Evolutionary conservation across 2,113 vertebrate species (phyloP), one percentile per base, ranked within the genome.

Genomic region (human (Homo sapiens)): DNA sequence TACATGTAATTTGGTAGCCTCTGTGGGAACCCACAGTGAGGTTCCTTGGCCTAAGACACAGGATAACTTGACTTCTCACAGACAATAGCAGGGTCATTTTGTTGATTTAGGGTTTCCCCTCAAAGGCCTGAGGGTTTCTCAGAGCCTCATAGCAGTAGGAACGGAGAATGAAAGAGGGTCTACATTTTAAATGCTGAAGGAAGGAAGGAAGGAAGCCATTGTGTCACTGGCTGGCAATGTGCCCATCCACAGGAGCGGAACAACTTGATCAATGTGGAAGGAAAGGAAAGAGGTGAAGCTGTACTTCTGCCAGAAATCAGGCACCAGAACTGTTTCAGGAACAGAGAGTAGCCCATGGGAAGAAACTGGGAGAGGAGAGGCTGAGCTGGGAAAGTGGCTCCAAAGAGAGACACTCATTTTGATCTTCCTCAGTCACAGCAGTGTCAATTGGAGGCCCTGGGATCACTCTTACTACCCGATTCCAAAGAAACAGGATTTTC

Each of bases 151-250:
- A 22, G 30, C 6, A 9, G 14, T 38, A 43, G 16, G 11, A 35
- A 2, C 43, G 43, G 85, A 87, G 55, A 83, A 32, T 57, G 43
- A 78, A 38, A 52, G 18, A 13, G 13, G 38, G 52, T 52, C 23
- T 93, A 16, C 35, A 17, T 90, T 90, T 95, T 87, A 82, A 75
- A 61, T 45, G 68, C 1, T 20, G 75, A 43, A 83, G 27, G 27
- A 68, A n/a, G 12, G 14, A 45, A 50, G 75, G 64, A 68, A n/a
- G 7, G 13, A 43, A 88, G 64, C 85, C 11, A 9, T 64, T 57
- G 27, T 83, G 59, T 75, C 40, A 64, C 17, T 82, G 48, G 32
- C 30, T 1, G 4, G 9, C 52, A 32, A 35, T n/a, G 12, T 84
- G 59, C 43, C 45, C 7, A 57, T 61, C 10, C 1, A 2, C 4